Evolutionary conservation across 2,888 invertebrate genomes (phyloP).

Genomic region (Pelosia muscerda): DNA sequence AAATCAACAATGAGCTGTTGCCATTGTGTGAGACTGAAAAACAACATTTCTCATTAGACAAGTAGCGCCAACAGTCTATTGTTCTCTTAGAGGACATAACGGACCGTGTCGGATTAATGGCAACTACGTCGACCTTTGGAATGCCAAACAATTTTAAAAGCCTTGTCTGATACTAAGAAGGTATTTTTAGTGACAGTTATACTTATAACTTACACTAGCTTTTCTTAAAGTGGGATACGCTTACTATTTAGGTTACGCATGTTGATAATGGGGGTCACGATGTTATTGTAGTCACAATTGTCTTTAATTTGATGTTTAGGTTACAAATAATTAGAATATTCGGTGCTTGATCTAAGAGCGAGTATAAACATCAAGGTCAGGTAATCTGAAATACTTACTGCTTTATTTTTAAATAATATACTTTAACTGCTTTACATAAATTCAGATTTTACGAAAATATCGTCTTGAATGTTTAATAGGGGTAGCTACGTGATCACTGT

Average conservation of each 20-base stretch:
- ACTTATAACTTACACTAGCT: not conserved
- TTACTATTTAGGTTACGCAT: not conserved
- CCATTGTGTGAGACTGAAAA: slow-evolving; percentile 79
- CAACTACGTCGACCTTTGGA: slow-evolving; percentile 72
- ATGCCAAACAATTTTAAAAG: slow-evolving; percentile 48
- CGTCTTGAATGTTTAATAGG: not conserved
- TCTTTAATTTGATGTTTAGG: not conserved
- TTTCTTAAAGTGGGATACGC: not conserved
- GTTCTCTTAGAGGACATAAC: slow-evolving; percentile 82
- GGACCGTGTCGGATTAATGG: slow-evolving; percentile 82
- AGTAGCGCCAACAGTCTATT: slow-evolving; percentile 80
- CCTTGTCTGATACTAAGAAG: slow-evolving; percentile 21
- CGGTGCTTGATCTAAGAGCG: not conserved
- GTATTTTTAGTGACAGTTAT: not conserved
- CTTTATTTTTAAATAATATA: too few species aligned
- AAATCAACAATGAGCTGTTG: slow-evolving; percentile 74
- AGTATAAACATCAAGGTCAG: too few species aligned
- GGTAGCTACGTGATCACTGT: not conserved
- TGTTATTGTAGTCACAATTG: too few species aligned
- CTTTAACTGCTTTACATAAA: not conserved
- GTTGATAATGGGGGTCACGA: not conserved
- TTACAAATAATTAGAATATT: not conserved
- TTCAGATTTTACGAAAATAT: too few species aligned
- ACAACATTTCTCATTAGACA: slow-evolving; percentile 85
- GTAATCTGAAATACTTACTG: too few species aligned